Evolutionary conservation across 2,888 invertebrate genomes (phyloP), one percentile per base, ranked within the genome.

Genomic region (Phyllotreta cruciferae): DNA sequence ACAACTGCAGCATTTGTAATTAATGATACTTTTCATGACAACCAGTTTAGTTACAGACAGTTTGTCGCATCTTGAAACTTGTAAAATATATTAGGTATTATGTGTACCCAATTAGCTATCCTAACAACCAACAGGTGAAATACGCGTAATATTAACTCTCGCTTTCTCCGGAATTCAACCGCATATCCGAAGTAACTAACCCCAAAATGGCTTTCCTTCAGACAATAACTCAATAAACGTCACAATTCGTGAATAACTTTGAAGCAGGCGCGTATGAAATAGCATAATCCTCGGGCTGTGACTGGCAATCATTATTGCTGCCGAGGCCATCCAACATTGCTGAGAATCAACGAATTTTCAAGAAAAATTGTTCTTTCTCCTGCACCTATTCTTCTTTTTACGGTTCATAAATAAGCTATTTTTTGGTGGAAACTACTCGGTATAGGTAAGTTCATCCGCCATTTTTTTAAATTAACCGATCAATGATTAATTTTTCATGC

Each of bases 281-380:
- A 13, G 66, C 64, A 66, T 66, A 63, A 66, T 67, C 67, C 63
- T 47, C 47, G 24, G 53, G 63, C 37, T 60, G 44, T 52, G 55
- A 63, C 41, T 39, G 66, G 66, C 62, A 70, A 68, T 64, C 66
- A 67, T 66, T 56, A 36, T 44, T 49, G 55, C 62, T 56, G 60
- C 64, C 66, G 62, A 58, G 50, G 64, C 60, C 62, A 62, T 64
- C 64, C 64, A 60, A 56, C 54, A 66, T 67, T 66, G 66, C 62
- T 54, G 63, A 54, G 42, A 34, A 11, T 49, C 13, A 8, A 34
- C 14, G 38, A 34, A 37, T 10, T 49, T 57, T 13, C 1, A 24
- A 47, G 38, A 56, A 10, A 56, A 9, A 38, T 14, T 7, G 9
- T 44, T 44, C 14, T 14, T n/a, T 44, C 10, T 24, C 24, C 4